phyloP scores from a whole-genome alignment of 2,888 invertebrate species.

The Caenorhabditis sp. region DNA sequence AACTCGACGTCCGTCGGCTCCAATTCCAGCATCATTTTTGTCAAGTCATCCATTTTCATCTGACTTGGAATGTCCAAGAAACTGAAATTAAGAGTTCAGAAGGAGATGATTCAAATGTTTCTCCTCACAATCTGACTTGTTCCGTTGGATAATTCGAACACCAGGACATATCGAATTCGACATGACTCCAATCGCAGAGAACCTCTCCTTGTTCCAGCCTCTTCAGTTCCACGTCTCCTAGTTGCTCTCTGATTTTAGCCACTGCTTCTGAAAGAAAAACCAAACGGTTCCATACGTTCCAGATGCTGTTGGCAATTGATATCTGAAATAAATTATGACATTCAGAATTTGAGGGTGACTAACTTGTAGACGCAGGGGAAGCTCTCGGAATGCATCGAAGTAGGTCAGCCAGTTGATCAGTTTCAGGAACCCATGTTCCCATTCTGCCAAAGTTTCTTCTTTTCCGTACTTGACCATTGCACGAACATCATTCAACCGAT shows the following conservation, averaged over 20 bases:
- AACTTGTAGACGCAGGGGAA: constrained; percentile 45
- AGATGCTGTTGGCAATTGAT: constrained; percentile 37
- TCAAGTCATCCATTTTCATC: constrained; percentile 16
- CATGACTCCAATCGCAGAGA: constrained; percentile 17
- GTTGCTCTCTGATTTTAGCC: background rate
- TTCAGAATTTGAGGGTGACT: background rate
- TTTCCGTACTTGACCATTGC: background rate
- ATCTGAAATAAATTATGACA: constrained; percentile 9
- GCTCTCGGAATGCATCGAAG: constrained; percentile 37
- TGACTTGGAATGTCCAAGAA: constrained; percentile 17
- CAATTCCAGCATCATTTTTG: constrained; percentile 28
- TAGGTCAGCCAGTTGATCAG: constrained; percentile 55
- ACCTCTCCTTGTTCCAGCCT: constrained; percentile 19
- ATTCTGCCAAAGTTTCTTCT: constrained; percentile 1
- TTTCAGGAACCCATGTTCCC: constrained; percentile 40
- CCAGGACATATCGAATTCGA: constrained; percentile 38
- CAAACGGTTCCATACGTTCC: constrained; percentile 37
- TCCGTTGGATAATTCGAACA: constrained; percentile 19
- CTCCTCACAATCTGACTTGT: constrained; percentile 15
- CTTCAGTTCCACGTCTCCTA: background rate
- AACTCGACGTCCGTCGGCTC: constrained; percentile 40
- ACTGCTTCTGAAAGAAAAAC: constrained; percentile 11
- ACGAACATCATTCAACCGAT: background rate
- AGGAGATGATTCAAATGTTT: background rate
- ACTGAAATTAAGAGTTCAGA: constrained; percentile 1